These are phyloP conservation scores for Heliconius melpomene DNA, from an alignment of 1,140 invertebrate species.

Conservation along the genomic window DNA sequence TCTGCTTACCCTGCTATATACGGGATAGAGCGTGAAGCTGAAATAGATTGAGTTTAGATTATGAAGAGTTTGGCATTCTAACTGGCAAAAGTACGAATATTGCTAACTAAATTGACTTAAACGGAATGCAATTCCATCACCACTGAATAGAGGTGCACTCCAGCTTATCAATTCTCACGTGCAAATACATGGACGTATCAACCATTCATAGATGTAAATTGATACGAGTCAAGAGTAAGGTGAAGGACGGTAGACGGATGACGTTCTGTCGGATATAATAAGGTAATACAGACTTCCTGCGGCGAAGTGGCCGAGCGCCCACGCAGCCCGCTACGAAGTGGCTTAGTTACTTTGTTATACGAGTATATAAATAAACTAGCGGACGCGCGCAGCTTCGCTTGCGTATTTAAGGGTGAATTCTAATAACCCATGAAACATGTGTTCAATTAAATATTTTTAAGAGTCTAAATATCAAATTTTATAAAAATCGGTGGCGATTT, in stretches of 20 bases:
- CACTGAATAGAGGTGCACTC: not conserved
- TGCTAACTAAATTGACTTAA: not conserved
- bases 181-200: not conserved
- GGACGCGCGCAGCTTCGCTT: too few species aligned
- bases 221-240: conserved; percentile 46
- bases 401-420: too few species aligned
- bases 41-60: not conserved
- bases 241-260: conserved; percentile 60
- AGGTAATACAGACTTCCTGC: conserved; percentile 74
- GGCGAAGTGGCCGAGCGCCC: conserved; percentile 62
- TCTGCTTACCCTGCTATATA: not conserved
- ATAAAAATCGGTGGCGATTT: too few species aligned
- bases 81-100: not conserved
- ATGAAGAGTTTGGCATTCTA: too few species aligned
- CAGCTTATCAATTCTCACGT: conserved; percentile 3
- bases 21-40: not conserved
- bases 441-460: too few species aligned
- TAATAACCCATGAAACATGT: too few species aligned
- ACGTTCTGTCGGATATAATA: conserved; percentile 72
- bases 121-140: not conserved
- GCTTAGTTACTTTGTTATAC: conserved; percentile 13
- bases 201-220: conserved; percentile 16
- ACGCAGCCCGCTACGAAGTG: conserved; percentile 31
- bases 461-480: too few species aligned
- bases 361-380: conserved; percentile 21